Evolutionary conservation across 2,888 invertebrate species (phyloP).

Genomic region (Mayetiola destructor): DNA sequence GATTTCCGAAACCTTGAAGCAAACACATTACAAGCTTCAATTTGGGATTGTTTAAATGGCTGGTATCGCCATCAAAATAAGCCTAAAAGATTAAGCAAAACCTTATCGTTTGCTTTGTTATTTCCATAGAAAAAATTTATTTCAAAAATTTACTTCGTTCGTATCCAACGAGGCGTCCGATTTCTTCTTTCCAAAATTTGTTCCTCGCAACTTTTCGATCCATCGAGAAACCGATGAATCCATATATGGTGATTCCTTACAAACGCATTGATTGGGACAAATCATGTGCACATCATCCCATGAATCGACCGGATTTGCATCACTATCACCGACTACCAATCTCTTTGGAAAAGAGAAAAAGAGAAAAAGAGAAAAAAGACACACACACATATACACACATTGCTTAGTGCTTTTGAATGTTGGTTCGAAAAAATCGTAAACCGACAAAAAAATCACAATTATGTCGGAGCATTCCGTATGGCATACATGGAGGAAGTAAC

Average conservation of each 20-base stretch:
- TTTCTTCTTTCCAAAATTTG: conserved; percentile 23
- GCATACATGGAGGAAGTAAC: too few species aligned
- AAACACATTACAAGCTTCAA: conserved; percentile 41
- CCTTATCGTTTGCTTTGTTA: not conserved
- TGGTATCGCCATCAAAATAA: conserved; percentile 33
- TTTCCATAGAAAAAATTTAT: not conserved
- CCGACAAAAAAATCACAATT: too few species aligned
- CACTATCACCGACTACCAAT: not conserved
- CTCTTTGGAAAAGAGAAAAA: not conserved
- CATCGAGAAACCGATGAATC: conserved; percentile 42
- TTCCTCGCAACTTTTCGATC: conserved; percentile 29
- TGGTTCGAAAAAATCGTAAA: too few species aligned
- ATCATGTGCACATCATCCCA: conserved; percentile 19
- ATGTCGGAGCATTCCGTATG: too few species aligned
- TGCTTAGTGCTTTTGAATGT: too few species aligned
- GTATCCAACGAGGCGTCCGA: conserved; percentile 8
- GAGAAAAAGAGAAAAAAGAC: too few species aligned
- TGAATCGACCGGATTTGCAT: not conserved
- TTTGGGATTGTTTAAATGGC: conserved; percentile 32
- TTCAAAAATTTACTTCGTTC: not conserved
- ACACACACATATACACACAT: too few species aligned
- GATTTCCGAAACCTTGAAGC: conserved; percentile 36
- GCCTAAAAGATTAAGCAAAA: conserved; percentile 26
- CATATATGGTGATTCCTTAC: conserved; percentile 39
- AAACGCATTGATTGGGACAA: conserved; percentile 41